Base-by-base conservation (phyloP, 2,113 vertebrate genomes). In the Leptodactylus fuscus region DNA sequence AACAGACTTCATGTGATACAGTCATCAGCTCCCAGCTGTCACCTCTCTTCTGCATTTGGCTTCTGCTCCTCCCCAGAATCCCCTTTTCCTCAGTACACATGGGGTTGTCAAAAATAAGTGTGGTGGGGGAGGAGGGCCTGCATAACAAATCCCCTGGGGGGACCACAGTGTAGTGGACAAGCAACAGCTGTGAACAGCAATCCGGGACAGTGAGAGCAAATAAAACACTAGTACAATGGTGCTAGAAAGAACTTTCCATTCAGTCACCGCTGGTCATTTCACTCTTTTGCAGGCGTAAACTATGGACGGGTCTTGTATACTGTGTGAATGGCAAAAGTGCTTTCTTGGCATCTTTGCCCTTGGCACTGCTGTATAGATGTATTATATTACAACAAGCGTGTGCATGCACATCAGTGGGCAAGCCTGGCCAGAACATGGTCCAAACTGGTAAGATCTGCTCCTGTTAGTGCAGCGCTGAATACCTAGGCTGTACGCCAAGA, bases 151-250 rank as follows among this genome's bases (percentile, higher is more conserved):
- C 46, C 69, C 46, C 46, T 29, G 24, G 67, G n/a, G 65, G 22
- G 34, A 32, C 34, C 73, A 11, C 11, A 18, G 51, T 82, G 48
- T 82, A 58, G 10, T 60, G 34, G 34, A 18, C 20, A 73, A 58
- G 41, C 24, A 75, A 32, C 82, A 83, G 70, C 69, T 83, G 82
- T 75, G 12, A 83, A 27, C 3, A 76, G 32, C 67, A 36, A 34
- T 71, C 81, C 11, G 60, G 6, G 27, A 48, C 38, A 67, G 41
- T 53, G 24, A 79, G 27, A 20, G 48, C 24, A 77, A 51, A 46
- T 46, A 46, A 46, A 38, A 71, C 69, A 71, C 69, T 74, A 46
- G 38, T 13, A 27, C 41, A 41, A 44, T 22, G 12, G 1, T 4
- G n/a, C 20, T 41, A 46, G 13, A n/a, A 46, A 74, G 16, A 24